These are phyloP conservation scores for Cenopis cana DNA, from an alignment of 2,888 invertebrate genomes.

Conservation along the genomic window DNA sequence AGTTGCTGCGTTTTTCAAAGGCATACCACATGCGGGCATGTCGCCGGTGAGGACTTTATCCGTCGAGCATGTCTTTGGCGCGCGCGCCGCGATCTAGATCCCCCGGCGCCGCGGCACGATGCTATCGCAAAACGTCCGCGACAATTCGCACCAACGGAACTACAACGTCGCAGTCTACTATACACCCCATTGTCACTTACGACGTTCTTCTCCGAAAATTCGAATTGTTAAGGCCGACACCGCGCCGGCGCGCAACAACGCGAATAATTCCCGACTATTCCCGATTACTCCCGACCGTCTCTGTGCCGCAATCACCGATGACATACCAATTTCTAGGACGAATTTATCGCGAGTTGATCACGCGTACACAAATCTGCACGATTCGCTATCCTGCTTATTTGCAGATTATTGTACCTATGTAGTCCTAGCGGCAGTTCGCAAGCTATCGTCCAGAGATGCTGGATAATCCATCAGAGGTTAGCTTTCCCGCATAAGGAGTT, in stretches of 20 bases:
- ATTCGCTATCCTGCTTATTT: not conserved
- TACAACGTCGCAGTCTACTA: conserved; percentile 19
- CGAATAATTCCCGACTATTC: conserved; percentile 70
- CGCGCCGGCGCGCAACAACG: conserved; percentile 66
- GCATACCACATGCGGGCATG: conserved; percentile 66
- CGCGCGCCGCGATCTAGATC: conserved; percentile 80
- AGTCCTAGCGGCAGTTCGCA: conserved; percentile 6
- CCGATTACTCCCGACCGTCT: conserved; percentile 27
- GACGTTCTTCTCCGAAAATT: not conserved
- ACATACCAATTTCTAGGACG: conserved; percentile 43
- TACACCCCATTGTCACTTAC: conserved; percentile 30
- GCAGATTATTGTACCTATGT: not conserved
- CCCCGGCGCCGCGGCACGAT: conserved; percentile 75
- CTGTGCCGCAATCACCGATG: conserved; percentile 55
- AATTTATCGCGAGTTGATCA: conserved; percentile 28
- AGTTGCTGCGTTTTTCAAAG: conserved; percentile 71
- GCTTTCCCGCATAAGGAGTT: conserved; percentile 1
- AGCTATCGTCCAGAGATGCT: conserved; percentile 21
- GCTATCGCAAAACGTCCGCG: conserved; percentile 75
- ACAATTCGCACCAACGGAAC: conserved; percentile 57
- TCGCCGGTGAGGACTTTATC: conserved; percentile 80
- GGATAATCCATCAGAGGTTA: conserved; percentile 13
- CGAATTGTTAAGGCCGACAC: conserved; percentile 68
- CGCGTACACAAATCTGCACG: conserved; percentile 2
- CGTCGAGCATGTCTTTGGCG: conserved; percentile 77